phyloP scores from a whole-genome alignment of 2,888 invertebrate genomes.

The Polymixis lichenea region DNA sequence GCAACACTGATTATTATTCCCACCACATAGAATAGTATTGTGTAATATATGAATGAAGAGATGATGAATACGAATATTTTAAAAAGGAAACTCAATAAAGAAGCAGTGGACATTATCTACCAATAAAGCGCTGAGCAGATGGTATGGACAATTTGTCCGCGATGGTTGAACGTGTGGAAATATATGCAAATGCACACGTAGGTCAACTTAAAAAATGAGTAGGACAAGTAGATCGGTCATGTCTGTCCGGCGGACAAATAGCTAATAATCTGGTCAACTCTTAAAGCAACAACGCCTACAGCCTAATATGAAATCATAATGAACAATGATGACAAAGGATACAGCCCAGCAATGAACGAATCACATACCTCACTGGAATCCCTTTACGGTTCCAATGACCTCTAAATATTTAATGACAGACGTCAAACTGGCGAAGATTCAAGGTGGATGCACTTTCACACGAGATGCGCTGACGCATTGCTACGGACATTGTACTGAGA shows the following conservation, averaged over 20 bases:
- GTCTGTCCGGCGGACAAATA: too few species aligned
- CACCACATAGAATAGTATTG: not conserved
- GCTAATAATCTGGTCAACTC: not conserved
- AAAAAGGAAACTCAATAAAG: not conserved
- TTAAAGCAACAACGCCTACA: not conserved
- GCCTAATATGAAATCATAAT: constrained; percentile 4
- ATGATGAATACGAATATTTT: not conserved
- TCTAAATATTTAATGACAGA: constrained; percentile 30
- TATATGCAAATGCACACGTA: not conserved
- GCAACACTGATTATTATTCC: not conserved
- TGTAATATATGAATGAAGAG: not conserved
- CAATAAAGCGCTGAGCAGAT: not conserved
- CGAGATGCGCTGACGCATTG: constrained; percentile 43
- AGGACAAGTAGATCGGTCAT: not conserved
- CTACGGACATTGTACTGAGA: constrained; percentile 38
- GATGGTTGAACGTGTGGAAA: not conserved
- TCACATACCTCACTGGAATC: constrained; percentile 26
- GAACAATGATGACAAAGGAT: not conserved
- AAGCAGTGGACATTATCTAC: not conserved
- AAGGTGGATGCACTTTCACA: constrained; percentile 68
- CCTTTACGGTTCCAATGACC: constrained; percentile 29
- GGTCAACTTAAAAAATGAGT: not conserved
- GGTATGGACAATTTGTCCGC: not conserved
- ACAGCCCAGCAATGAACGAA: constrained; percentile 4
- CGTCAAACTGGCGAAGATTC: constrained; percentile 62